Base-by-base conservation (phyloP, 2,797 vertebrate genomes). In the Cygnus olor region DNA sequence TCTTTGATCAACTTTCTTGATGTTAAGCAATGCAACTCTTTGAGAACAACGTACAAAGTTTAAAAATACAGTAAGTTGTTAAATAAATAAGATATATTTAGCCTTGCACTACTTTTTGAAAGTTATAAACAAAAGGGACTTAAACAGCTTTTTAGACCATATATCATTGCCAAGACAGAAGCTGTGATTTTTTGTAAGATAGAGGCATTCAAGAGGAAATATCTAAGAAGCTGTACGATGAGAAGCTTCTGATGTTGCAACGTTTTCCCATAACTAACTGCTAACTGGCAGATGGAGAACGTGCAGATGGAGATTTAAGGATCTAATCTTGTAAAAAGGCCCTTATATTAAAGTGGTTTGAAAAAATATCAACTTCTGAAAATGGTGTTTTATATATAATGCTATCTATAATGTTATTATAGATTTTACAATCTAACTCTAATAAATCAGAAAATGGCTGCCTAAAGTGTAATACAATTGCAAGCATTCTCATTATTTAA, bases 371-470 rank as follows among this genome's bases (percentile, higher is more conserved):
- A 91, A 18, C 69, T 91, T 88, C 47, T 65, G 20, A 91, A 77
- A 36, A 56, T 32, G 14, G 8, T 51, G 28, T 77, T 82, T 77
- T 94, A 71, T 64, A 89, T 64, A 56, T 44, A 91, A 84, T 42
- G 49, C 63, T 64, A 90, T 63, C 82, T 89, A n/a, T 71, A 87
- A 84, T 28, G 34, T 28, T 79, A n/a, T 64, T 82, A 90, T 42
- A 42, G 94, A 96, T 90, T 96, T 96, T 91, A 82, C 71, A 96
- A 4, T 88, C 60, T 68, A 66, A 77, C 14, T 86, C 58, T 77
- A 94, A 96, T 94, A 89, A 90, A 93, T 94, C 83, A 91, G 80
- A 91, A 95, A 93, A 94, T 58, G 64, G 42, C 51, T 79, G 78
- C 2, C 8, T 25, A 74, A 91, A 90, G n/a, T 49, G 70, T 64